Evolutionary conservation across 2,113 vertebrate genomes (phyloP).

Genomic region (Corydoras sp.): DNA sequence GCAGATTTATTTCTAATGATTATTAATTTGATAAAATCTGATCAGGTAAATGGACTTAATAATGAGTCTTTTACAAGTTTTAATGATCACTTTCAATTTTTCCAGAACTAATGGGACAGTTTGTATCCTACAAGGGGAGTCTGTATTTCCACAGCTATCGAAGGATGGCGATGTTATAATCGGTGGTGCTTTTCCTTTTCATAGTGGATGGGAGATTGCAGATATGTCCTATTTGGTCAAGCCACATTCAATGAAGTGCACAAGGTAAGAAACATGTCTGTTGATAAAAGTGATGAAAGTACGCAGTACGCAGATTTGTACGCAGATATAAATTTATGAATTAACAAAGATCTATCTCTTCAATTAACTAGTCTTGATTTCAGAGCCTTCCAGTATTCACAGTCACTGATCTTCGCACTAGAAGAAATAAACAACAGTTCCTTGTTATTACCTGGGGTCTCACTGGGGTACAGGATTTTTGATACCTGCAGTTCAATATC

Average conservation of each 20-base stretch:
- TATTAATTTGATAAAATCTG: background rate
- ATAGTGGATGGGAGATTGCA: constrained; percentile 28
- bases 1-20: background rate
- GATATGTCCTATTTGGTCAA: constrained; percentile 19
- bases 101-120: constrained; percentile 22
- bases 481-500: constrained; percentile 58
- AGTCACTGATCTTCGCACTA: constrained; percentile 64
- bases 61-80: constrained; percentile 21
- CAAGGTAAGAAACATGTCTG: constrained; percentile 21
- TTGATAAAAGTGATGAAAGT: background rate
- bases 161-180: constrained; percentile 37
- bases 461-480: constrained; percentile 65
- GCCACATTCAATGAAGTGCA: constrained; percentile 24
- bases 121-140: constrained; percentile 25
- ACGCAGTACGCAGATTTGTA: too few species aligned
- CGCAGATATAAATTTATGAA: background rate
- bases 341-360: background rate
- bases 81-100: constrained; percentile 31
- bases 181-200: constrained; percentile 34
- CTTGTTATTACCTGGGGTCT: constrained; percentile 58
- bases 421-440: constrained; percentile 67
- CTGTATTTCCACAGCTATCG: constrained; percentile 24
- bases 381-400: constrained; percentile 61
- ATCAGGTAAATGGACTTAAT: constrained; percentile 26
- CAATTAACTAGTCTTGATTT: constrained; percentile 55